phyloP scores from a whole-genome alignment of 64 coral and sea anemone species.

The Porites lutea region DNA sequence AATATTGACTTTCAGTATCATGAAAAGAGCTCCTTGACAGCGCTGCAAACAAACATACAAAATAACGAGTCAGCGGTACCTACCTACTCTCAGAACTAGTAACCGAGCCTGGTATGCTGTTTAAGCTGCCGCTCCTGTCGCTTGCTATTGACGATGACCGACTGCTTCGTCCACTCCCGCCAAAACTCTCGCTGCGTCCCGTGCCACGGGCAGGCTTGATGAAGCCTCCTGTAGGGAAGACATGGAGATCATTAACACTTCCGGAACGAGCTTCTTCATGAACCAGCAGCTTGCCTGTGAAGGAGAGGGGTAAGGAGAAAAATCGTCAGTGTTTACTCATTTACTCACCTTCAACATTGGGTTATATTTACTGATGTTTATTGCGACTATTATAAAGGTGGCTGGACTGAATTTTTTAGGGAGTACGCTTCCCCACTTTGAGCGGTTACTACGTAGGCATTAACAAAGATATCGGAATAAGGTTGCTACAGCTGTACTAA shows the following conservation, averaged over 20 bases:
- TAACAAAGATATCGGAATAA: no score
- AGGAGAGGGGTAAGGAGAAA: background rate
- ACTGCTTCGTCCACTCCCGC: constrained; percentile 88
- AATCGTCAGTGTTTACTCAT: background rate
- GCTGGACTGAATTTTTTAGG: no score
- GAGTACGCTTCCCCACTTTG: no score
- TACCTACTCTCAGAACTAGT: constrained; percentile 95
- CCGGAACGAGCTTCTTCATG: constrained; percentile 65
- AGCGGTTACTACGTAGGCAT: no score
- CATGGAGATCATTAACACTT: constrained; percentile 98
- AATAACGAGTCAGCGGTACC: background rate
- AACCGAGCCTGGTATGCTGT: constrained; percentile 93
- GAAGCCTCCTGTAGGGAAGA: constrained; percentile 90
- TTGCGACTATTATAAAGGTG: no score
- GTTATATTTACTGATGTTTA: no score
- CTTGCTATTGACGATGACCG: constrained; percentile 90
- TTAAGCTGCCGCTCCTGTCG: constrained; percentile 95
- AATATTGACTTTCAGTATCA: no score
- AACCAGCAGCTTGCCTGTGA: constrained; percentile 59
- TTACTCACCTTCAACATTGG: background rate
- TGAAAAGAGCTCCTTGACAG: no score
- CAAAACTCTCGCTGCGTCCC: constrained; percentile 68
- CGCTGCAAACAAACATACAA: no score
- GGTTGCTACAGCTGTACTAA: no score
- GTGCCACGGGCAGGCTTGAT: constrained; percentile 74